phyloP scores from a whole-genome alignment of 2,113 vertebrate genomes.

The Pseudorasbora parva region DNA sequence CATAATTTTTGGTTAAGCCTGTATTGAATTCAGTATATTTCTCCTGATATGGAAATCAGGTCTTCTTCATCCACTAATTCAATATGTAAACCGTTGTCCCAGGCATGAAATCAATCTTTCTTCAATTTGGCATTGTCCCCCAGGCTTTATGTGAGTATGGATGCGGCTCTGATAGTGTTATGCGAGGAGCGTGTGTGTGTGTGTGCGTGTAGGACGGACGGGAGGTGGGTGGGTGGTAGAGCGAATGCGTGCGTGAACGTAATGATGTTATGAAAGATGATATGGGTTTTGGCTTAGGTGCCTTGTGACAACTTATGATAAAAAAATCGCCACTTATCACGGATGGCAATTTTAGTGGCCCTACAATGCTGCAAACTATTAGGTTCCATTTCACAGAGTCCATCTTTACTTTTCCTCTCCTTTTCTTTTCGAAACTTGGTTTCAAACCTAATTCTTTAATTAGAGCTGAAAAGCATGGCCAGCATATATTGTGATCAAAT shows the following conservation, averaged over 20 bases:
- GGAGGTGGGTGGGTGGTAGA: conserved; percentile 49
- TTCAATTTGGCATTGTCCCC: conserved; percentile 78
- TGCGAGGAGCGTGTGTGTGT: conserved; percentile 53
- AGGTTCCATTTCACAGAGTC: conserved; percentile 90
- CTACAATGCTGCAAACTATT: conserved; percentile 99
- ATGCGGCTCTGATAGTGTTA: conserved; percentile 43
- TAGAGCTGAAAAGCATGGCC: conserved; percentile 78
- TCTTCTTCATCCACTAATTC: conserved; percentile 72
- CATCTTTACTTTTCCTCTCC: conserved; percentile 78
- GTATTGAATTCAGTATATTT: conserved; percentile 60
- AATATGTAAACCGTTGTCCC: conserved; percentile 69
- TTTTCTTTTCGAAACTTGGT: conserved; percentile 71
- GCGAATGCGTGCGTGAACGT: conserved; percentile 46
- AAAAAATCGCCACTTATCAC: conserved; percentile 90
- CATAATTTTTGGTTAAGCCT: conserved; percentile 14
- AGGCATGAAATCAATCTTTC: conserved; percentile 71
- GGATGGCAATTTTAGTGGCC: conserved; percentile 99
- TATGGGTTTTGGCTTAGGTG: conserved; percentile 92
- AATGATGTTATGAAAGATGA: conserved; percentile 74
- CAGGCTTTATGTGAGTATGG: conserved; percentile 71
- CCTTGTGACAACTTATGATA: conserved; percentile 90
- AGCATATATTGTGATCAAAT: conserved; percentile 65
- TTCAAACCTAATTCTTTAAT: conserved; percentile 74
- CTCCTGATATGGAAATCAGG: conserved; percentile 69
- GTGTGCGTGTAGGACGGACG: conserved; percentile 41